Base-by-base conservation (phyloP, 2,113 vertebrate species). In the Bostrychus sinensis region DNA sequence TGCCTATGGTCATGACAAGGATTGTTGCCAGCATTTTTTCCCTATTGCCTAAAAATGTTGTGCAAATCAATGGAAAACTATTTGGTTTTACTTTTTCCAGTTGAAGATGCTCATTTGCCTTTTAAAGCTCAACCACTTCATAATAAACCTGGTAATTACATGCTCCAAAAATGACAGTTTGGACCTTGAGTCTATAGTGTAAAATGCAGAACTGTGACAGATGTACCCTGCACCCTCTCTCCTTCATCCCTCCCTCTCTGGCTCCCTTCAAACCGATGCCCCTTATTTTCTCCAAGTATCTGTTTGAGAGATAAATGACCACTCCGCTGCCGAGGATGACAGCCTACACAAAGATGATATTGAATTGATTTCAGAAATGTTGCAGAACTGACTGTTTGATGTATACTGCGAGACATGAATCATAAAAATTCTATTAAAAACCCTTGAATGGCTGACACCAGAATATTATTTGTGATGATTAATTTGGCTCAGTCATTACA, bases 401-500 rank as follows among this genome's bases (percentile, higher is more conserved):
- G 93, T 94, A 94, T 92, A 90, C 90, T 77, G 89, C 81, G 75
- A 94, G 94, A 92, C 93, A 93, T 90, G 93, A 94, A 94, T 96
- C 94, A 94, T 94, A 94, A 95, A 95, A 95, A 96, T 96, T 95
- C 94, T 94, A 96, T 96, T 97, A 96, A 94, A 95, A 92, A 89
- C 94, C 92, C 93, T 91, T 95, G 93, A 95, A 94, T 88, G 87
- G 93, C 92, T 93, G 94, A 95, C 93, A 94, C 93, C 88, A 87
- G 93, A 94, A 93, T 94, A 94, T 97, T 95, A 95, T 95, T 96
- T 93, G 88, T 86, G 84, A 94, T 96, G 95, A 97, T 95, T 95
- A 95, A 95, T 96, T 95, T 94, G 93, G 94, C 93, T 95, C 89
- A 87, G 94, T 95, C 94, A 95, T 95, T 96, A 95, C 94, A 92